Percentiles rank a stretch among this genome's conserved stretches.
phyloP scores from a whole-genome alignment of 2,888 invertebrate genomes.

The Lepeophtheirus nordmannii region DNA sequence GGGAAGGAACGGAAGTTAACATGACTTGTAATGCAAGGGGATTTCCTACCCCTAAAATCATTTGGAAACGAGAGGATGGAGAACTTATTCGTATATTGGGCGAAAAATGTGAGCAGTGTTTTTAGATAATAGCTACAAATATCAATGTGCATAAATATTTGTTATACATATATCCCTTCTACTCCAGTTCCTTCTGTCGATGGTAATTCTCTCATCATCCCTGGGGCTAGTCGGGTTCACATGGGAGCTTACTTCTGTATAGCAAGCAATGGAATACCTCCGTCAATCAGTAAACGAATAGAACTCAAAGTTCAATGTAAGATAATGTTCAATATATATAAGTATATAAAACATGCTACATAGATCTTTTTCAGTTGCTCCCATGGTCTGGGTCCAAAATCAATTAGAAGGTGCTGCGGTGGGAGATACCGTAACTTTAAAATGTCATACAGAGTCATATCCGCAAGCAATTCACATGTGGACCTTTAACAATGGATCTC shows the following conservation, averaged over 20 bases:
- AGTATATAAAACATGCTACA: background rate
- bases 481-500: conserved; percentile 28
- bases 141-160: background rate
- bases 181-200: conserved; percentile 68
- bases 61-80: conserved; percentile 79
- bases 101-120: conserved; percentile 53
- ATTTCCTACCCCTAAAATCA: conserved; percentile 53
- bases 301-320: conserved; percentile 34
- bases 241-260: conserved; percentile 85
- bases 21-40: conserved; percentile 31
- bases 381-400: conserved; percentile 75
- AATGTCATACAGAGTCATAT: conserved; percentile 78
- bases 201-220: conserved; percentile 66
- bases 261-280: conserved; percentile 78
- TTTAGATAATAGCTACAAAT: no score
- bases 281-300: conserved; percentile 53
- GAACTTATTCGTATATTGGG: conserved; percentile 74
- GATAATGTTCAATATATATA: no score
- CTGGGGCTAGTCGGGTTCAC: conserved; percentile 72
- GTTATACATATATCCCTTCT: conserved; percentile 9
- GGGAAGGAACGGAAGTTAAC: conserved; percentile 30
- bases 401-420: conserved; percentile 71
- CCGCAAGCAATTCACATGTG: conserved; percentile 60
- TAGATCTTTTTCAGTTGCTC: conserved; percentile 53
- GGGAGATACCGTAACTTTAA: conserved; percentile 63